Conservation (phyloP, 2,113 vertebrate species). For the Chlamydotis undulata region DNA sequence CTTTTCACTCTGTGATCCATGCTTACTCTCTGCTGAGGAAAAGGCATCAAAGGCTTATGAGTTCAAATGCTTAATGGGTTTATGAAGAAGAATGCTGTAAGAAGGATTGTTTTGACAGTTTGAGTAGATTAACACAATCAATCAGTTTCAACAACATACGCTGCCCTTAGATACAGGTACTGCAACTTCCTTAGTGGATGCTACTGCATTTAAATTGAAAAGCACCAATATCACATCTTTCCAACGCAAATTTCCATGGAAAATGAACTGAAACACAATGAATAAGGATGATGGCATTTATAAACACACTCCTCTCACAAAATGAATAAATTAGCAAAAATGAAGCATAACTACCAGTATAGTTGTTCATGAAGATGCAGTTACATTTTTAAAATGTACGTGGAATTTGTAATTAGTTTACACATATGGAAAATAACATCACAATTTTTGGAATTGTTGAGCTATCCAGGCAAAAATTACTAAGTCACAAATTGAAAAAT, state of each 20-base stretch:
- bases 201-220: neutral
- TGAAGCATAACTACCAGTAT: neutral
- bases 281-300: neutral
- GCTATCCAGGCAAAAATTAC: neutral
- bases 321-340: neutral
- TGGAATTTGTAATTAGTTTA: neutral
- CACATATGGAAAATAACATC: neutral
- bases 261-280: neutral
- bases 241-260: neutral
- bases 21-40: neutral
- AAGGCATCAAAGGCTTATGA: conserved; percentile 1
- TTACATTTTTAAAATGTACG: neutral
- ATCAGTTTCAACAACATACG: neutral
- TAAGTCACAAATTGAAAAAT: neutral
- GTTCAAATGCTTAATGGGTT: conserved; percentile 30
- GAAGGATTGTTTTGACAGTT: conserved; percentile 3
- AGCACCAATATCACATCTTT: neutral
- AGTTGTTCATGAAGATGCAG: neutral
- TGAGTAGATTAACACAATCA: conserved; percentile 43
- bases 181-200: neutral
- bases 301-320: neutral
- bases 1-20: neutral
- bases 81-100: conserved; percentile 25
- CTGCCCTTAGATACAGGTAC: neutral
- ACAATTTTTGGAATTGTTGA: neutral